Evolutionary conservation across 1,140 invertebrate genomes (phyloP).

Genomic region (Geopemphigus sp.): DNA sequence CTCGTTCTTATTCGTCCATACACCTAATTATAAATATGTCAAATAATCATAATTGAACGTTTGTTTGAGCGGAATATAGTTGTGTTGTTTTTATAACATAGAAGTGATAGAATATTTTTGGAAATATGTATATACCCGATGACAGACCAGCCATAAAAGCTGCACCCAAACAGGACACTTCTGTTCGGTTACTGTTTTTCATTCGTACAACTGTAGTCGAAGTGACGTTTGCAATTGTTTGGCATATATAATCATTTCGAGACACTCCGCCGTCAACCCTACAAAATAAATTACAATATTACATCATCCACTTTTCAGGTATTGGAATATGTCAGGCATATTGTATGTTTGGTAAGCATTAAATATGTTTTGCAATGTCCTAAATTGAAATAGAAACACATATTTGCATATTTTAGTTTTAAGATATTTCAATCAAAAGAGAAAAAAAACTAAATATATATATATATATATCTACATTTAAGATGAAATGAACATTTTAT

Average conservation of each 20-base stretch:
- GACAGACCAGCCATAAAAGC: conserved; percentile 79
- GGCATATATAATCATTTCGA: conserved; percentile 84
- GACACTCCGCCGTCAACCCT: conserved; percentile 93
- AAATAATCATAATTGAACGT: neutral
- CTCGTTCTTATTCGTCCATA: conserved; percentile 72
- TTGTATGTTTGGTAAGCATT: neutral
- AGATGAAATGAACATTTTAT: too few species aligned
- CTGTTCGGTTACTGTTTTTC: conserved; percentile 66
- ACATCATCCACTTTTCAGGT: neutral
- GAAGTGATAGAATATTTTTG: neutral
- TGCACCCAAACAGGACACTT: conserved; percentile 77
- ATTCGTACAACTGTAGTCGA: conserved; percentile 64
- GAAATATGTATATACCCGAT: conserved; percentile 60
- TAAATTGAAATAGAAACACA: too few species aligned
- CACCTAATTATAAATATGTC: conserved; percentile 58
- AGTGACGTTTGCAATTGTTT: conserved; percentile 71
- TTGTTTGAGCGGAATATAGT: too few species aligned
- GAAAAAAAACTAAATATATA: too few species aligned
- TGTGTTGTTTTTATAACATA: too few species aligned
- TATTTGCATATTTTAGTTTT: too few species aligned
- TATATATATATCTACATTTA: too few species aligned
- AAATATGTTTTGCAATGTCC: too few species aligned
- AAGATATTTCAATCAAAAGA: too few species aligned
- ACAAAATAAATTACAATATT: conserved; percentile 53
- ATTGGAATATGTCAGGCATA: too few species aligned